Evolutionary conservation across 2,797 vertebrate species (phyloP).

Genomic region (Macropodus opercularis): DNA sequence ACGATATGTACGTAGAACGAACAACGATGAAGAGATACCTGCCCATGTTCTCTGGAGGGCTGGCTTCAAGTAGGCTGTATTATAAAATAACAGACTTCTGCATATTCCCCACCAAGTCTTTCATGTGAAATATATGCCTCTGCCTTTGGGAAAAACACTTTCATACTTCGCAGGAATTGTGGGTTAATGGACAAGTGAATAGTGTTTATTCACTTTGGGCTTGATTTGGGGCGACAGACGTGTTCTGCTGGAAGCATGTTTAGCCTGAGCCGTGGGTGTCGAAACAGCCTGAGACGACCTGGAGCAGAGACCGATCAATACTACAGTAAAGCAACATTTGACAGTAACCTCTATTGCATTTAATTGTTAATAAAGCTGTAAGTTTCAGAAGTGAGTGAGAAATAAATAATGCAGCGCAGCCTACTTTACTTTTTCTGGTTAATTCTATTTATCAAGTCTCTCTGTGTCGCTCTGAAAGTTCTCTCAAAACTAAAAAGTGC

Average conservation of each 20-base stretch:
- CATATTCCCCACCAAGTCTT: constrained; percentile 28
- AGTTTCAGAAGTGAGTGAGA: constrained; percentile 29
- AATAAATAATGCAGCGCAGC: constrained; percentile 56
- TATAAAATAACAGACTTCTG: constrained; percentile 5
- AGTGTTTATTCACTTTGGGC: constrained; percentile 7
- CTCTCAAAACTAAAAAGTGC: background rate
- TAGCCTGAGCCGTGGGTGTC: constrained; percentile 27
- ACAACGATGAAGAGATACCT: constrained; percentile 9
- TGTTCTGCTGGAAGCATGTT: constrained; percentile 3
- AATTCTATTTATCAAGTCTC: constrained; percentile 10
- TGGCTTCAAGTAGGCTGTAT: background rate
- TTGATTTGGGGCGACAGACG: constrained; percentile 23
- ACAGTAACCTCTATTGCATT: constrained; percentile 20
- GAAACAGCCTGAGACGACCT: background rate
- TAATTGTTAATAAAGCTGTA: constrained; percentile 40
- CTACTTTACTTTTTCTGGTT: constrained; percentile 36
- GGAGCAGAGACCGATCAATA: constrained; percentile 37
- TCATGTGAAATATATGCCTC: constrained; percentile 23
- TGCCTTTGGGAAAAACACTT: constrained; percentile 22
- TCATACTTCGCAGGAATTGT: constrained; percentile 14
- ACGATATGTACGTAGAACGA: background rate
- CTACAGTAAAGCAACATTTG: constrained; percentile 21
- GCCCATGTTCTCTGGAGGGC: constrained; percentile 18
- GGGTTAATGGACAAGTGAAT: constrained; percentile 10
- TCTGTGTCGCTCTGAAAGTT: constrained; percentile 19